Evolutionary conservation across 2,113 vertebrate species (phyloP), one percentile per base, ranked within the genome.

Genomic region (Petroica traversi): DNA sequence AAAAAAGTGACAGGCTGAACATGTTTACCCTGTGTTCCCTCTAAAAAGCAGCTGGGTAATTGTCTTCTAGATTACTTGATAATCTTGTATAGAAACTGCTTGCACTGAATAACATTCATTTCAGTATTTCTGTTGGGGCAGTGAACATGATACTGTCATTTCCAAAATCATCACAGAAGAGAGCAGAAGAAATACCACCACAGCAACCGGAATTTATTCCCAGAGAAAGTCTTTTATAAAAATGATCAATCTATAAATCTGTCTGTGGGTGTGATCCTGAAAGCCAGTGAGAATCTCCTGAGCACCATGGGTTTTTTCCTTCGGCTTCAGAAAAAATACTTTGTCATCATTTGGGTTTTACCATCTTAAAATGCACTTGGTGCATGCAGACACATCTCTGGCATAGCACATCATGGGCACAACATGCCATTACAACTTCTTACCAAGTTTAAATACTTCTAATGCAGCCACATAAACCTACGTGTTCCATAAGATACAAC

Each of bases 401-500:
- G 15, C 45, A 28, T 5, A 46, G 23, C 31, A 51, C 40, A 41
- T 18, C 13, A 15, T 11, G 10, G n/a, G 25, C 41, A 34, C 41
- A 52, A 36, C 14, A 14, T 8, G 6, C 4, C 41, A 23, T 34
- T 4, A 2, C 15, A 61, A 8, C 38, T 49, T 58, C 34, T 46
- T 16, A 55, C 14, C 11, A 11, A 49, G 9, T 29, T 38, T 67
- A 15, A 16, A 40, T 54, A n/a, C 3, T 10, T 6, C 31, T 40
- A 18, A 25, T 16, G 14, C 43, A 52, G 1, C 20, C 63, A 34
- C 41, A 6, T 14, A 64, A 46, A 61, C 9, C 7, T 8, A 10
- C 1, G 25, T 4, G 8, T 16, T 34, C 49, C 7, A 0, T 2
- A 24, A 12, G 19, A 28, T 11, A 41, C 6, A 4, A 10, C 1